These are phyloP conservation scores for Chaenocephalus aceratus DNA, from an alignment of 2,113 vertebrate species.

Conservation along the genomic window DNA sequence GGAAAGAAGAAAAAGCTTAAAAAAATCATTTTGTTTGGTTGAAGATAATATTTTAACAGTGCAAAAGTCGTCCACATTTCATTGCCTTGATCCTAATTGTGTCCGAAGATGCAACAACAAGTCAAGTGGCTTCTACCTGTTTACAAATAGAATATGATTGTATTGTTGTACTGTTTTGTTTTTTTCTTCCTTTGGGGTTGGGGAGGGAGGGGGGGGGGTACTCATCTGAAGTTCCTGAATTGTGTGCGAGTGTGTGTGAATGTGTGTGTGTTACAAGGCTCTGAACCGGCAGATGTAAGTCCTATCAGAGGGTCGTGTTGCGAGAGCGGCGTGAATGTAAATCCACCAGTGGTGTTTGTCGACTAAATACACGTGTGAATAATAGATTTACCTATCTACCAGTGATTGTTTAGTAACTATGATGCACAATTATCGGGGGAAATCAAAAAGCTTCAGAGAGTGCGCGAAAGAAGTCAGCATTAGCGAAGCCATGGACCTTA, in stretches of 20 bases:
- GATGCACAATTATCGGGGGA: slow-evolving; percentile 69
- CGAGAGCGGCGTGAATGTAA: slow-evolving; percentile 79
- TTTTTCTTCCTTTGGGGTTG: slow-evolving; percentile 23
- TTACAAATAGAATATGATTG: slow-evolving; percentile 99
- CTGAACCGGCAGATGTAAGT: slow-evolving; percentile 23
- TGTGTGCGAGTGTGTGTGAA: slow-evolving; percentile 8
- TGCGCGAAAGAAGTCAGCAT: slow-evolving; percentile 79
- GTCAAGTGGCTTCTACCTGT: slow-evolving; percentile 99
- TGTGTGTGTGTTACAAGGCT: not conserved
- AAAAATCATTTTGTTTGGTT: slow-evolving; percentile 81
- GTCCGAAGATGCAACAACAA: slow-evolving; percentile 98
- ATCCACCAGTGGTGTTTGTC: slow-evolving; percentile 75
- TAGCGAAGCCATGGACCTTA: slow-evolving; percentile 87
- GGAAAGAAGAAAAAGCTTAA: slow-evolving; percentile 65
- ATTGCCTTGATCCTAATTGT: slow-evolving; percentile 99
- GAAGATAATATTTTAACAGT: slow-evolving; percentile 87
- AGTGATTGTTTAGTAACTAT: slow-evolving; percentile 79
- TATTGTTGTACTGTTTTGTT: slow-evolving; percentile 92
- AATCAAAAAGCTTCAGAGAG: slow-evolving; percentile 57
- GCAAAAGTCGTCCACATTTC: slow-evolving; percentile 98
- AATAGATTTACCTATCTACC: slow-evolving; percentile 68
- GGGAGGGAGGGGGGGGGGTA: slow-evolving; percentile 82
- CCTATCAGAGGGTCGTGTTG: not conserved
- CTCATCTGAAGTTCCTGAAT: slow-evolving; percentile 92
- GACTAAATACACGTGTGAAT: slow-evolving; percentile 62